Evolutionary conservation across 2,888 invertebrate species (phyloP).

Genomic region (Tryphoninae sp.): DNA sequence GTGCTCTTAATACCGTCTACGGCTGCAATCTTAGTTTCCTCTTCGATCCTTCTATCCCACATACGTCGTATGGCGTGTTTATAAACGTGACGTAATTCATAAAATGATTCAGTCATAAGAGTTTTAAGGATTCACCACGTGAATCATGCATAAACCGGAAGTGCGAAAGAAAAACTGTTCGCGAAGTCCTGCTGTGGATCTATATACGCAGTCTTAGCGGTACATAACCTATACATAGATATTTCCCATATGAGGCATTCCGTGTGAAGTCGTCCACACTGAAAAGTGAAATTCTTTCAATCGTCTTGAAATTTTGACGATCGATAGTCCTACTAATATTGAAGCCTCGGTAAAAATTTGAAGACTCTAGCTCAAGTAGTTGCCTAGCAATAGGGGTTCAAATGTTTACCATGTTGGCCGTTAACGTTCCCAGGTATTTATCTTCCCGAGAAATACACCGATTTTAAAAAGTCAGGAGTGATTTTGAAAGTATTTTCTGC

Average conservation of each 20-base stretch:
- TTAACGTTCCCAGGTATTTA: too few species aligned
- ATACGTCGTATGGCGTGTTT: conserved; percentile 5
- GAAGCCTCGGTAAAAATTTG: too few species aligned
- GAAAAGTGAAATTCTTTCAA: too few species aligned
- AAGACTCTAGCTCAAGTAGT: too few species aligned
- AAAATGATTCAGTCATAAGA: conserved; percentile 12
- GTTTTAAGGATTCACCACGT: conserved; percentile 40
- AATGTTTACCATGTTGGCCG: too few species aligned
- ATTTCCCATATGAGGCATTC: background rate
- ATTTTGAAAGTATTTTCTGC: too few species aligned
- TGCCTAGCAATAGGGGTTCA: too few species aligned
- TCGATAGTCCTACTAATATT: too few species aligned
- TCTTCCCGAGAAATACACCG: too few species aligned
- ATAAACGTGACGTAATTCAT: conserved; percentile 35
- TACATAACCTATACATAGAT: conserved; percentile 26
- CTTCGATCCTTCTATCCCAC: conserved; percentile 22
- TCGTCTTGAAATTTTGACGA: too few species aligned
- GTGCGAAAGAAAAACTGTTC: conserved; percentile 45
- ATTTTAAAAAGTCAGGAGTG: too few species aligned
- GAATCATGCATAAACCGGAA: conserved; percentile 56
- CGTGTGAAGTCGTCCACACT: too few species aligned
- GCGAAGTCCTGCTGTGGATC: conserved; percentile 1
- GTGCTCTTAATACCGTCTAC: conserved; percentile 12
- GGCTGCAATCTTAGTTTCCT: conserved; percentile 27
- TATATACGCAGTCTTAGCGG: conserved; percentile 42